Conservation (phyloP, 2,888 invertebrate genomes). For the Athetis lepigone region DNA sequence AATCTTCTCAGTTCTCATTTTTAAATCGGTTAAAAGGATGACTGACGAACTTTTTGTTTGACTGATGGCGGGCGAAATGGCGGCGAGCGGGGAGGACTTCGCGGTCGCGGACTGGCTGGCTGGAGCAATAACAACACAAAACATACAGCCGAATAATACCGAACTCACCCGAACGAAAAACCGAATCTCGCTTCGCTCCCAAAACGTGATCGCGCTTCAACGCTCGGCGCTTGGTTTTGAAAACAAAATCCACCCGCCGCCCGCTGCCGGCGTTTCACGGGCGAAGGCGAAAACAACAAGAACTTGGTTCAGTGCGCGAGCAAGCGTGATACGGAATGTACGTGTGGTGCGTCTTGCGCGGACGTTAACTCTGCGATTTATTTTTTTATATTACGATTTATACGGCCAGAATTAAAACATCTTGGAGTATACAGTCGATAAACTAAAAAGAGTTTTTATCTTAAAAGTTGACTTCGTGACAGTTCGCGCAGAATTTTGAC, state of each 20-base stretch:
- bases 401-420: conserved; percentile 85
- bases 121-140: conserved; percentile 78
- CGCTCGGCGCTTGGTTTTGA: conserved; percentile 73
- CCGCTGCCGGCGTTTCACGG: conserved; percentile 69
- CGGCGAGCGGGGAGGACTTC: conserved; percentile 17
- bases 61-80: conserved; percentile 16
- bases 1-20: not conserved
- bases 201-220: conserved; percentile 84
- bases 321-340: conserved; percentile 91
- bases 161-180: conserved; percentile 80
- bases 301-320: conserved; percentile 88
- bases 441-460: conserved; percentile 81
- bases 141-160: conserved; percentile 78
- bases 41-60: conserved; percentile 45
- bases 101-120: conserved; percentile 59
- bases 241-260: conserved; percentile 84
- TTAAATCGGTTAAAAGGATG: not conserved
- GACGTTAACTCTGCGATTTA: conserved; percentile 89
- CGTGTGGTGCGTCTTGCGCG: conserved; percentile 91
- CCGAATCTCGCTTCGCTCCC: conserved; percentile 81
- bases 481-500: conserved; percentile 89
- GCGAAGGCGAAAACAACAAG: conserved; percentile 68
- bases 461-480: conserved; percentile 80
- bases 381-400: conserved; percentile 86
- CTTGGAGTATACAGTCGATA: conserved; percentile 88